Base-by-base conservation (phyloP, 2,113 vertebrate species). In the Geothlypis trichas region DNA sequence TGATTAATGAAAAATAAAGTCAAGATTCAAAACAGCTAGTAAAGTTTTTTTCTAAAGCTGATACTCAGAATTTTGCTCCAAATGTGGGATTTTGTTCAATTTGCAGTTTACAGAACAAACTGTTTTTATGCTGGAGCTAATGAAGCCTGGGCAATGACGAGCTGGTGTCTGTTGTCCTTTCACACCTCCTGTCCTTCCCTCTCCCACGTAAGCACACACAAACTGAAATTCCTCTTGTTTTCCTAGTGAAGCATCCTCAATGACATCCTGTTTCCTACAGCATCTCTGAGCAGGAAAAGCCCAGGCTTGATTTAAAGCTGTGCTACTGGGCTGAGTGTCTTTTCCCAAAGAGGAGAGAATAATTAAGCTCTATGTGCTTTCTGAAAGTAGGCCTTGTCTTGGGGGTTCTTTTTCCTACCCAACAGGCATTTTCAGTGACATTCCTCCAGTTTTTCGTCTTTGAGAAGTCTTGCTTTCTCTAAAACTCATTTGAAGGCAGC, bases 41-140 rank as follows among this genome's bases (percentile, higher is more conserved):
- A 44, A 71, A 9, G 4, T 10, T 84, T 46, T 57, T 42, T 15
- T 1, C 9, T 49, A 23, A 73, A 84, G 42, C 44, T 44, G 11
- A 27, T 63, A 61, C 14, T 90, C 7, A 0, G 72, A 41, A 39
- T 66, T 92, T 77, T 83, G 42, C 84, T 90, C 44, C 52, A 87
- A 74, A 75, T 66, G 35, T 72, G 41, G 8, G 21, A 27, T 94
- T 95, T 86, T 71, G 57, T 93, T 94, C 90, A 72, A 28, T 84
- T 94, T 83, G n/a, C 42, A 51, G 42, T 84, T 95, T 73, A 82
- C 15, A 82, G 90, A 94, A 93, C 84, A 82, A 91, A 82, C 58
- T 61, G 69, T 19, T 96, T 87, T 79, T 79, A 44, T 92, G 58
- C 33, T 74, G 63, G 19, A 47, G 65, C 41, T 86, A 61, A 81